Evolutionary conservation across 1,140 invertebrate species (phyloP).

Genomic region (Penaeus vannamei): DNA sequence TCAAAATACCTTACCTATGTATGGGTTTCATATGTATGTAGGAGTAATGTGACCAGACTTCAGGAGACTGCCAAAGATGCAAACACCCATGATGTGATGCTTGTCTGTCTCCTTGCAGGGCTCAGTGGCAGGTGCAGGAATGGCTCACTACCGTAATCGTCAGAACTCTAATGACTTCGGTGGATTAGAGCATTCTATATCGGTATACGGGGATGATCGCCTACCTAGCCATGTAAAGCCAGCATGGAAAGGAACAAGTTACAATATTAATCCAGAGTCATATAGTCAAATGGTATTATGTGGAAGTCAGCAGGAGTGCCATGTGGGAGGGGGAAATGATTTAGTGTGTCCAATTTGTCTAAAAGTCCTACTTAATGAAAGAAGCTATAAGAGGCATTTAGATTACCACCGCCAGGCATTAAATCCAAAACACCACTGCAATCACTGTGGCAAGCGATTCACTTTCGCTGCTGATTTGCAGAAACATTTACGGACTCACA

Average conservation of each 20-base stretch:
- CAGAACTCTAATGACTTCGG: no score
- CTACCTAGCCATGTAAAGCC: constrained; percentile 18
- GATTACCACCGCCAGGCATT: constrained; percentile 60
- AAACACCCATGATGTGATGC: constrained; percentile 33
- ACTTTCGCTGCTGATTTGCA: constrained; percentile 61
- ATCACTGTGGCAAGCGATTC: constrained; percentile 56
- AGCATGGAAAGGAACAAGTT: constrained; percentile 35
- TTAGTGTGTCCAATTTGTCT: constrained; percentile 44
- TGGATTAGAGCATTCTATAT: constrained; percentile 34
- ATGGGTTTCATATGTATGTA: no score
- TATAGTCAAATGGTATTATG: constrained; percentile 11
- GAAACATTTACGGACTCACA: constrained; percentile 64
- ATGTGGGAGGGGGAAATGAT: constrained; percentile 11
- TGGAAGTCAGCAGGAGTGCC: constrained; percentile 2
- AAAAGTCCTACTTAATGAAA: constrained; percentile 43
- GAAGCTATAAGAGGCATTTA: constrained; percentile 51
- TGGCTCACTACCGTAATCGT: constrained; percentile 41
- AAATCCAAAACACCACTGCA: constrained; percentile 54
- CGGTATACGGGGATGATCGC: constrained; percentile 47
- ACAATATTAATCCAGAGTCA: constrained; percentile 14
- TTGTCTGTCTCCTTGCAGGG: constrained; percentile 60
- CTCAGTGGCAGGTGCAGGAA: constrained; percentile 47
- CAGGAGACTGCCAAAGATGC: no score
- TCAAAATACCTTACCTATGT: no score
- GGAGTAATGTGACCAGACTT: no score